Base-by-base conservation (phyloP, 2,888 invertebrate genomes). In the Iphiclides podalirius region DNA sequence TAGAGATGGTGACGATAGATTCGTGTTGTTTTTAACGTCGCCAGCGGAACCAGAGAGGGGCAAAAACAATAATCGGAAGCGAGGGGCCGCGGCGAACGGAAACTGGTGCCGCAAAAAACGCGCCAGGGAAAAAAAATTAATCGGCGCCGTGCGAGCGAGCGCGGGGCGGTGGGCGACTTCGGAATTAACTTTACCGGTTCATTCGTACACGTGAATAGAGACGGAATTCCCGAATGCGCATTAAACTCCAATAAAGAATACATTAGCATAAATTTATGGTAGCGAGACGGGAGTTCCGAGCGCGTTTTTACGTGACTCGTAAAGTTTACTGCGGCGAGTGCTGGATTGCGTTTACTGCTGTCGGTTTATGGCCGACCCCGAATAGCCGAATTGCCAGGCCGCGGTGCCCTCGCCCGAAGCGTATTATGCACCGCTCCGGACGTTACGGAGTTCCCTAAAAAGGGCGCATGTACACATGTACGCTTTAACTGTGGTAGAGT, bases 231-330 rank as follows among this genome's bases (percentile, higher is more conserved):
- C 83, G 86, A 85, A 88, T 87, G 85, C 85, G 82, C 87, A 88
- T 87, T 87, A 87, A 88, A 87, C 83, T 87, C 84, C 87, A 86
- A 88, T 88, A 88, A 86, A 87, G 88, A 88, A 88, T 88, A 87
- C 87, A 88, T 88, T 88, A 88, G 86, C 88, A 88, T 88, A 86
- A 88, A 88, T 88, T 88, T 87, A 88, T 85, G 84, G 86, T 77
- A 82, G 87, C 82, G 74, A 84, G 79, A 82, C 82, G 74, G 84
- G 79, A 82, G 82, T 83, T 84, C 79, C 78, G 82, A 85, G 82
- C 85, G 84, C 84, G 87, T 88, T 31, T 88, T 88, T 88, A 87
- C 87, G 87, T 86, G 83, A 82, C 86, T 88, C 88, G 87, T 88
- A 88, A 88, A 88, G 79, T 88, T 87, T 88, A 88, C 83, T 81